These are phyloP conservation scores for Tholera decimalis DNA, from an alignment of 2,888 invertebrate genomes.

Conservation along the genomic window DNA sequence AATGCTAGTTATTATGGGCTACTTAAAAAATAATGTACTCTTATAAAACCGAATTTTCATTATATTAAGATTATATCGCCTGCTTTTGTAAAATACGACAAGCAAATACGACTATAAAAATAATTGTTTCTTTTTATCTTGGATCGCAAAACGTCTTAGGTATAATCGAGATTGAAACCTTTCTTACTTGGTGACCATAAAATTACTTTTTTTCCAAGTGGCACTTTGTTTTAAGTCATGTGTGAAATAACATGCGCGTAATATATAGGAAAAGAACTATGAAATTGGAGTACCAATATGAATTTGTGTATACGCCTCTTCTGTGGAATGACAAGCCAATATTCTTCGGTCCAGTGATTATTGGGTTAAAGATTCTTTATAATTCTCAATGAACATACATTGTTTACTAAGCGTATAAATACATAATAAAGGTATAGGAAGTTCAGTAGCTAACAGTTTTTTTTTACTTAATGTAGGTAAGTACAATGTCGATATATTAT, in stretches of 20 bases:
- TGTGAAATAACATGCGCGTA: slow-evolving; percentile 30
- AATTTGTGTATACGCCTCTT: slow-evolving; percentile 26
- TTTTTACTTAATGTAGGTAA: too few species aligned
- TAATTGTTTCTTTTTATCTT: slow-evolving; percentile 1
- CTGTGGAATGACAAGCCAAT: slow-evolving; percentile 50
- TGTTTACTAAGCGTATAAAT: too few species aligned
- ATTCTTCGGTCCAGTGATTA: slow-evolving; percentile 38
- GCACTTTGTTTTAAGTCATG: slow-evolving; percentile 20
- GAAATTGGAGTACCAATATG: slow-evolving; percentile 57
- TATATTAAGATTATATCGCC: not conserved
- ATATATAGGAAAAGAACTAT: slow-evolving; percentile 42
- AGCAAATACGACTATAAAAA: slow-evolving; percentile 1
- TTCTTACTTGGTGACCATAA: slow-evolving; percentile 3
- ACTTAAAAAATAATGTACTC: too few species aligned
- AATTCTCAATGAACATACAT: too few species aligned
- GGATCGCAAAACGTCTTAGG: not conserved
- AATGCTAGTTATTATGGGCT: too few species aligned
- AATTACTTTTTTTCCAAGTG: slow-evolving; percentile 17
- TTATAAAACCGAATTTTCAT: too few species aligned
- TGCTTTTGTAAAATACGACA: too few species aligned
- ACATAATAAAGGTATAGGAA: too few species aligned
- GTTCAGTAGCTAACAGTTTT: too few species aligned
- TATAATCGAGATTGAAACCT: slow-evolving; percentile 2
- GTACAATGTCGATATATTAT: too few species aligned
- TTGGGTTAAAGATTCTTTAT: slow-evolving; percentile 41